phyloP scores from a whole-genome alignment of 2,888 invertebrate genomes.

The Nomada ruficornis region DNA sequence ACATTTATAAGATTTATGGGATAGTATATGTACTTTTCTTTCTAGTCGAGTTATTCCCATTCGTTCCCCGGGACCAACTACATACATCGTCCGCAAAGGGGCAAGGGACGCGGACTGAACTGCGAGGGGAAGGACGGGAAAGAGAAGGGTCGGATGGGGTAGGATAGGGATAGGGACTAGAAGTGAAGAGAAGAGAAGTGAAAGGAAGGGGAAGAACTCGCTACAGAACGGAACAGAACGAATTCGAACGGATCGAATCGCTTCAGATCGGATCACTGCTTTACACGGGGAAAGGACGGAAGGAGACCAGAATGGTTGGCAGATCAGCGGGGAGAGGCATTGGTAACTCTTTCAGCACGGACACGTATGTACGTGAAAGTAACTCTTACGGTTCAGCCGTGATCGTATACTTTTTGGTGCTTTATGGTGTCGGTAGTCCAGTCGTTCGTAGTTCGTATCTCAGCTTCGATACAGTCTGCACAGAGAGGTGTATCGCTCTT shows the following conservation, averaged over 20 bases:
- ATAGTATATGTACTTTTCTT: constrained; percentile 40
- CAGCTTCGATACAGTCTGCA: constrained; percentile 23
- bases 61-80: constrained; percentile 14
- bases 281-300: constrained; percentile 53
- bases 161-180: background rate
- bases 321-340: constrained; percentile 53
- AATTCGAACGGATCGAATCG: constrained; percentile 58
- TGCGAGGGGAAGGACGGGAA: background rate
- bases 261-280: constrained; percentile 50
- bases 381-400: constrained; percentile 67
- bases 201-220: background rate
- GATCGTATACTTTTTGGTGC: constrained; percentile 60
- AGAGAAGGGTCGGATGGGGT: background rate
- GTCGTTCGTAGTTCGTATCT: constrained; percentile 46
- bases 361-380: constrained; percentile 71
- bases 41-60: constrained; percentile 18
- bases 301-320: constrained; percentile 47
- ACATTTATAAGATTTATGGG: constrained; percentile 27
- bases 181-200: background rate
- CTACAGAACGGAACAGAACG: constrained; percentile 46
- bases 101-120: background rate
- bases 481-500: background rate
- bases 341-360: constrained; percentile 45
- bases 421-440: constrained; percentile 56
- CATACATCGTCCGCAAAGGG: background rate